Evolutionary conservation across 2,113 vertebrate genomes (phyloP), one percentile per base, ranked within the genome.

Genomic region (Sterrhoptilus dennistouni): DNA sequence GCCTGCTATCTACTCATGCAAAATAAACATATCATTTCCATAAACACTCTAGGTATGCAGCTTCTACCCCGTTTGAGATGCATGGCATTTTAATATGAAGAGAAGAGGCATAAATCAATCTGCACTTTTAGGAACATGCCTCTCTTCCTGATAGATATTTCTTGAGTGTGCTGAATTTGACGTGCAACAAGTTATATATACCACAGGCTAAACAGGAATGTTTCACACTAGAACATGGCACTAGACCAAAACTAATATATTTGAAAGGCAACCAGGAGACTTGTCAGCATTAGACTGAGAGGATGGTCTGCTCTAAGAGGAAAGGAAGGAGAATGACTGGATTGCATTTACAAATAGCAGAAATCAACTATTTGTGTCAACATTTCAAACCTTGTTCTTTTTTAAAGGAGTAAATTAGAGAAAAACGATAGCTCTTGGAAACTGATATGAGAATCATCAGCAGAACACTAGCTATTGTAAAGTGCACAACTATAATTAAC

Each of bases 11-110:
- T 79, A 72, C 61, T 53, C n/a, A 21, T 82, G 33, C 31, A 90
- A 93, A 89, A 77, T 75, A 95, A 96, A 87, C 65, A 27, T 78
- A 80, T 38, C 19, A 47, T 66, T 94, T 85, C 70, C 70, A 50
- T 60, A 83, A 83, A 18, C 12, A 12, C 36, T 76, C 49, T n/a
- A 56, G 50, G 14, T n/a, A 87, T 83, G 57, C 38, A 65, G 35
- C 63, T 90, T 79, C 78, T 80, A 53, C 38, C 20, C 75, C 63
- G 52, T 45, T 72, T 77, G 82, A 74, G 92, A 82, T 65, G 49
- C 11, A 5, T 33, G 31, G 31, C 29, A 47, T 85, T 79, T 71
- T 76, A 59, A 69, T 36, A 33, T 36, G 78, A 85, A 57, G n/a
- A 76, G 40, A 60, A 88, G 59, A 82, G 63, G 5, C 8, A 54